Conservation (phyloP, 2,888 invertebrate species). For the Trachelus tabidus region DNA sequence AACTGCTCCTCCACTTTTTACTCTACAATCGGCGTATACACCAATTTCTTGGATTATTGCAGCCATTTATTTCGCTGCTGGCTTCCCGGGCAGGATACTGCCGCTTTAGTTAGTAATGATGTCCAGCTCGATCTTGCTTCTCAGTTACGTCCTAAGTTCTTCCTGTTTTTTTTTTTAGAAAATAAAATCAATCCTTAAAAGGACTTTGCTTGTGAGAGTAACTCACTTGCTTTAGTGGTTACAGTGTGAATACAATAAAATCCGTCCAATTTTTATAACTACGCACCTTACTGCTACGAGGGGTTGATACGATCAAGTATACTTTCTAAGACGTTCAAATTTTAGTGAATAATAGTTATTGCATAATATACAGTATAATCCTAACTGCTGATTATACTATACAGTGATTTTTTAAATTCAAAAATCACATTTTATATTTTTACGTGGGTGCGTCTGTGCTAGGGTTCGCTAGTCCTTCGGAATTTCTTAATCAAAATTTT, state of each 20-base stretch:
- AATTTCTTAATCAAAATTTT: too few relatives aligned
- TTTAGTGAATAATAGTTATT: too few relatives aligned
- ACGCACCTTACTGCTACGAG: neutral
- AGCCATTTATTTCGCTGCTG: constrained; percentile 55
- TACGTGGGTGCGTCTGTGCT: too few relatives aligned
- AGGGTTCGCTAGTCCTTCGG: too few relatives aligned
- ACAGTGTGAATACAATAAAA: neutral
- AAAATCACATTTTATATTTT: too few relatives aligned
- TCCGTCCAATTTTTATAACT: neutral
- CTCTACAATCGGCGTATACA: constrained; percentile 56
- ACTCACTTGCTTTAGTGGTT: neutral
- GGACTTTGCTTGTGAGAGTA: neutral
- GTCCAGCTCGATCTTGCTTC: constrained; percentile 29
- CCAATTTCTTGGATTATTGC: constrained; percentile 53
- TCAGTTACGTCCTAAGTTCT: neutral
- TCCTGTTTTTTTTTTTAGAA: neutral
- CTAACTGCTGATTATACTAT: too few relatives aligned
- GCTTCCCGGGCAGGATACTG: constrained; percentile 36
- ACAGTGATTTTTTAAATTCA: too few relatives aligned
- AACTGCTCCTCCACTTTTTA: constrained; percentile 38
- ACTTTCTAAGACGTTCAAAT: neutral
- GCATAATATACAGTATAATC: too few relatives aligned
- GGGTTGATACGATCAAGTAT: neutral
- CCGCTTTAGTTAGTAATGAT: constrained; percentile 55
- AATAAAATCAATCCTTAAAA: neutral